Base-by-base conservation (phyloP, 2,797 vertebrate species). In the Spondyliosoma cantharus region DNA sequence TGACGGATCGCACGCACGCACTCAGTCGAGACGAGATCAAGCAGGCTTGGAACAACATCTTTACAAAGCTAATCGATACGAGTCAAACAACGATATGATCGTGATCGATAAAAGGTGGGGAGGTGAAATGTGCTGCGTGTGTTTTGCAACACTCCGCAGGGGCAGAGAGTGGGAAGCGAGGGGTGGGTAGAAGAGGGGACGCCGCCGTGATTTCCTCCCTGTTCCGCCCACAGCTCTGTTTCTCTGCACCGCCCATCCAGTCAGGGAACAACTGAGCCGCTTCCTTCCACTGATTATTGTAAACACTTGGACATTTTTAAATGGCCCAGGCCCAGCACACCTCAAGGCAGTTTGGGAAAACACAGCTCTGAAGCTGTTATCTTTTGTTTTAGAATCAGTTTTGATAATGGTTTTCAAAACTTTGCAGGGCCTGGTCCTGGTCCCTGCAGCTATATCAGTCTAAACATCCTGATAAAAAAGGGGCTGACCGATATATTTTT, bases 241-340 rank as follows among this genome's bases (percentile, higher is more conserved):
- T 86, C 83, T 77, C 48, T 78, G 86, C 84, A 62, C 86, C 75
- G 71, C 89, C 85, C 87, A 86, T 86, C 86, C 83, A 88, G 81
- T 61, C 81, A 81, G 66, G 75, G 82, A 90, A 82, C 85, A 25
- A 37, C 37, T 37, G 78, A 84, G 81, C 86, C 0, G 76, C 85
- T 91, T 92, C 91, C 92, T 92, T 85, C 86, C 81, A 82, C 80
- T 56, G 25, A 25, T 74, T 72, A 17, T 24, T 81, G 89, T 86
- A 77, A 92, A 91, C 86, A 86, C 64, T 37, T 76, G 59, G 69
- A 58, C 76, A 71, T 72, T 79, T 87, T 83, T 83, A 71, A 80
- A 84, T 88, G 74, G 59, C 32, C 60, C 69, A 66, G 15, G 24
- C 69, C 77, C 50, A 63, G 67, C 65, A 70, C 27, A 29, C 59